phyloP scores from a whole-genome alignment of 2,888 invertebrate genomes.

The Drosophila niveifrons region DNA sequence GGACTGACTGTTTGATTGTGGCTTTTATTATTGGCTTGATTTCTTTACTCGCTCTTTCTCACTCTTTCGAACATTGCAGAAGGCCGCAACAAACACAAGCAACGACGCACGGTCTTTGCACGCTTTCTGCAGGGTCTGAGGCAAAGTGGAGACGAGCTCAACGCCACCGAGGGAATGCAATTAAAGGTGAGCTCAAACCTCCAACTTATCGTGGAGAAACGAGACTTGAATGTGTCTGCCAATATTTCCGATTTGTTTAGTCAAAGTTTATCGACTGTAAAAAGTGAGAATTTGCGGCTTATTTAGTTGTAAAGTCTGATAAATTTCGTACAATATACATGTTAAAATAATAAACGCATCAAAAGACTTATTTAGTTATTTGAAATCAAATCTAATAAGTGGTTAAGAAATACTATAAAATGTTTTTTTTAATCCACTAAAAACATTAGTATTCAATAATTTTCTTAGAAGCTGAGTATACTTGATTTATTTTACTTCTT shows the following conservation, averaged over 20 bases:
- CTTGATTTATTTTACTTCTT: too few relatives aligned
- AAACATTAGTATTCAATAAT: too few relatives aligned
- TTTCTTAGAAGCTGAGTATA: too few relatives aligned
- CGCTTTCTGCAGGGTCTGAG: conserved; percentile 84
- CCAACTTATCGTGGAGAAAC: not conserved
- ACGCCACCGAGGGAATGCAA: conserved; percentile 85
- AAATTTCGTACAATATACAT: too few relatives aligned
- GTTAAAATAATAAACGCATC: too few relatives aligned
- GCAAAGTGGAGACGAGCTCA: conserved; percentile 84
- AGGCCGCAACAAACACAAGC: conserved; percentile 85
- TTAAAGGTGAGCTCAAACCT: conserved; percentile 82
- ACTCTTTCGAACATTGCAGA: conserved; percentile 59
- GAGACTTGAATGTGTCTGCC: not conserved
- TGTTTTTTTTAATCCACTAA: too few relatives aligned
- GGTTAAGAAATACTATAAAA: too few relatives aligned
- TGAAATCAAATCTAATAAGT: too few relatives aligned
- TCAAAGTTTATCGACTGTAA: not conserved
- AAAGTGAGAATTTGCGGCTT: too few relatives aligned
- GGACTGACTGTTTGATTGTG: conserved; percentile 57
- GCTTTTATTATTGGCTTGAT: conserved; percentile 61
- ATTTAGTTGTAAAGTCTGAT: too few relatives aligned
- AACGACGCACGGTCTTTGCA: conserved; percentile 85
- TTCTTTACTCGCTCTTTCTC: conserved; percentile 21
- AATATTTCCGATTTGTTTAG: not conserved
- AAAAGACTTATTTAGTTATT: too few relatives aligned